A percentile compares a stretch with the other conserved stretches of the same genome.
These are phyloP conservation scores for Alcedo atthis DNA, from an alignment of 2,797 vertebrate species.

Conservation along the genomic window DNA sequence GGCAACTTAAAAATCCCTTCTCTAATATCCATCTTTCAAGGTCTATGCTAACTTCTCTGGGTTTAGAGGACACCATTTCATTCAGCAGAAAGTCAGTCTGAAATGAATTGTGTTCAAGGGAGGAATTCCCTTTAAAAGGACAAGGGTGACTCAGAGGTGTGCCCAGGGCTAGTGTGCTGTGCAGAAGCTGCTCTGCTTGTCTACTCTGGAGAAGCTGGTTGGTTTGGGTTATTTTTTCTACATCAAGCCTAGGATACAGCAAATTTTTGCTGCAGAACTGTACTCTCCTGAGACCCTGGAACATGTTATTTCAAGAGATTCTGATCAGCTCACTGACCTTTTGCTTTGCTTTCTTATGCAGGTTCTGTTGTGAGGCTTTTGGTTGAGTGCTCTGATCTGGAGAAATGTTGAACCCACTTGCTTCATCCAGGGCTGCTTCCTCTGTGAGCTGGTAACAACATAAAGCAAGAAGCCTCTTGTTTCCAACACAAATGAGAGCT, in stretches of 20 bases:
- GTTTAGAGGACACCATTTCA: not conserved
- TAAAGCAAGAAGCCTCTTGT: not conserved
- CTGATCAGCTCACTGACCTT: conserved; percentile 61
- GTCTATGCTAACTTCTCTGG: not conserved
- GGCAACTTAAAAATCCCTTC: not conserved
- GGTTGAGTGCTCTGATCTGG: conserved; percentile 77
- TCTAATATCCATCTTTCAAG: not conserved
- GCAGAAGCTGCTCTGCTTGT: not conserved
- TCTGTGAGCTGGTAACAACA: conserved; percentile 86
- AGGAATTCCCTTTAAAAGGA: not conserved
- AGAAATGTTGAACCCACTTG: conserved; percentile 93
- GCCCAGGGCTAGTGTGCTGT: not conserved
- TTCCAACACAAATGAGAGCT: not conserved
- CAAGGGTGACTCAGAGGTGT: not conserved
- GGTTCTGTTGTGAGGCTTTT: not conserved
- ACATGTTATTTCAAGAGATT: not conserved
- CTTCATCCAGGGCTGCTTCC: conserved; percentile 90
- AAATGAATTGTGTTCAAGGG: not conserved
- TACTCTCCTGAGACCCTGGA: not conserved
- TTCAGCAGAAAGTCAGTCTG: not conserved
- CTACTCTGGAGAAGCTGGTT: not conserved
- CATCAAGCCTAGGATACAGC: not conserved
- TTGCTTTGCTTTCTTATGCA: conserved; percentile 32
- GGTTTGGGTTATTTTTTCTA: not conserved
- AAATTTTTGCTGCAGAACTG: not conserved